phyloP scores from a whole-genome alignment of 1,140 invertebrate genomes.

The Ooceraea biroi region DNA sequence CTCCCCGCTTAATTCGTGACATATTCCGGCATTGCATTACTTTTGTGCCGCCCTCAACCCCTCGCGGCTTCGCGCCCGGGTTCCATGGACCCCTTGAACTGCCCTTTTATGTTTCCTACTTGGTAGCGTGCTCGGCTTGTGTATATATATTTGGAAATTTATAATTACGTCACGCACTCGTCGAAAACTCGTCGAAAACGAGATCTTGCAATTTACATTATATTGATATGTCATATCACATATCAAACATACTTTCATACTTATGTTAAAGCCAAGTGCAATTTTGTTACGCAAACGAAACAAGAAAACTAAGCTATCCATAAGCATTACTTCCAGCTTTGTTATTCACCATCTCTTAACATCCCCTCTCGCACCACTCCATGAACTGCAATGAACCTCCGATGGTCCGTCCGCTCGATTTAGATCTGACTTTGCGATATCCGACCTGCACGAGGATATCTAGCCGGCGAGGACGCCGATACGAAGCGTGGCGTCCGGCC shows the following conservation, averaged over 20 bases:
- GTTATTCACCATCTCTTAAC: too few relatives aligned
- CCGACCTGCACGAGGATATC: neutral
- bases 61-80: slow-evolving; percentile 61
- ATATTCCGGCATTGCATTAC: slow-evolving; percentile 83
- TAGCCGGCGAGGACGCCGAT: slow-evolving; percentile 28
- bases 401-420: slow-evolving; percentile 17
- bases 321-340: too few relatives aligned
- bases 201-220: neutral
- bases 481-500: neutral
- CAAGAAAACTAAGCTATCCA: too few relatives aligned
- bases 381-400: slow-evolving; percentile 3
- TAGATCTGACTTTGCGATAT: slow-evolving; percentile 10
- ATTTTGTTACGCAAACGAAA: too few relatives aligned
- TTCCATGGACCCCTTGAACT: slow-evolving; percentile 62
- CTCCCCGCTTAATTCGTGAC: slow-evolving; percentile 84
- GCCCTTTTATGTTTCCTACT: slow-evolving; percentile 76
- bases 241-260: too few relatives aligned
- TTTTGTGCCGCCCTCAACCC: slow-evolving; percentile 76
- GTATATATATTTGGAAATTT: slow-evolving; percentile 44
- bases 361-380: neutral
- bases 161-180: slow-evolving; percentile 24
- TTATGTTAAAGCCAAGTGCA: too few relatives aligned
- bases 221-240: neutral
- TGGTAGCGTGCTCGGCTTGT: slow-evolving; percentile 43
- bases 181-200: neutral